Percentiles rank a stretch among this genome's conserved stretches.
phyloP scores from a whole-genome alignment of 2,888 invertebrate species.

The Heliconius hortense region DNA sequence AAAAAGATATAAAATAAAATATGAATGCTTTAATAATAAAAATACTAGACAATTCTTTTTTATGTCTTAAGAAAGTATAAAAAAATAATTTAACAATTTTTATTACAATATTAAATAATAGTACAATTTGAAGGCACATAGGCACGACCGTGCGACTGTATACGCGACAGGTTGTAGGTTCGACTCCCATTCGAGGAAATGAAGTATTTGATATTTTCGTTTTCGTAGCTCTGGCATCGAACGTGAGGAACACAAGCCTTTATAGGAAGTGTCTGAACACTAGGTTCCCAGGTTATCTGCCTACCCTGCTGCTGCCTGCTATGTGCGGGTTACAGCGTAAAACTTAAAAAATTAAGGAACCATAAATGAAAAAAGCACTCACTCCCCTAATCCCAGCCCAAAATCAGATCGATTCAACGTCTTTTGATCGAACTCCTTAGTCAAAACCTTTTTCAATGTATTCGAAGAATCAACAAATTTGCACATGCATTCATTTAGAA shows the following conservation, averaged over 20 bases:
- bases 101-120: too few relatives aligned
- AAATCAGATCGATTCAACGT: constrained; percentile 55
- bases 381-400: constrained; percentile 67
- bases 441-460: constrained; percentile 63
- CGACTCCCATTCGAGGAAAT: too few relatives aligned
- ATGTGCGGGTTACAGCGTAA: not conserved
- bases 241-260: not conserved
- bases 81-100: too few relatives aligned
- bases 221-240: not conserved
- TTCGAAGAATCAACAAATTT: constrained; percentile 71
- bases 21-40: too few relatives aligned
- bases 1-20: too few relatives aligned
- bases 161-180: too few relatives aligned
- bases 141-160: too few relatives aligned
- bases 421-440: constrained; percentile 61
- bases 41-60: too few relatives aligned
- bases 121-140: too few relatives aligned
- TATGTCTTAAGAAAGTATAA: too few relatives aligned
- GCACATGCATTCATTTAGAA: constrained; percentile 69
- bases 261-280: not conserved
- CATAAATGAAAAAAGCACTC: constrained; percentile 47
- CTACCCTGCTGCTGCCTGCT: not conserved
- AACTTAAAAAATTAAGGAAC: not conserved
- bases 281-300: not conserved
- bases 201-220: too few relatives aligned